Evolutionary conservation across 2,888 invertebrate genomes (phyloP), one percentile per base, ranked within the genome.

Genomic region (Pimpla rufipes): DNA sequence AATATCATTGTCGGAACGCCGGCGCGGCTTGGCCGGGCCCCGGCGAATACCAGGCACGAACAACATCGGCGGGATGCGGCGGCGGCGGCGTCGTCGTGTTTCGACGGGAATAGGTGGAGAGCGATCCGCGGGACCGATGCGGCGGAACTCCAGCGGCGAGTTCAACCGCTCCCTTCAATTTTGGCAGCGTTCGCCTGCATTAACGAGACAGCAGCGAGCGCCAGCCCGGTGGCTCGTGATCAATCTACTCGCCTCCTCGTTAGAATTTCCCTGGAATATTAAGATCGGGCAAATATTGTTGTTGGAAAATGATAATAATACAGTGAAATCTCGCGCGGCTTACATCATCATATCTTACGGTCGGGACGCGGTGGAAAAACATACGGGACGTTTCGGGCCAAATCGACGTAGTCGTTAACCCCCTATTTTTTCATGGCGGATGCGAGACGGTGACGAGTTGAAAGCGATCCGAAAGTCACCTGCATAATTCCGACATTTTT

Each of bases 1-100:
- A 85, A 85, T 83, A 85, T 88, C 85, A 89, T 87, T 88, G 87
- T 87, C 86, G 85, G 82, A 74, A 88, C 85, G 82, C 84, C 57
- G 62, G 78, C 67, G 85, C 85, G 81, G 86, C 87, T 84, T 85
- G 81, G 79, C 85, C 83, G 73, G 57, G 64, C 68, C 45, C 42
- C 4, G n/a, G 23, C 47, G 18, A 42, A 52, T 21, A 21, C 8
- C n/a, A 21, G 11, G 21, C 29, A 37, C 47, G 10, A 57, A 45
- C 40, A 66, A 40, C 37, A 70, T 70, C 52, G 37, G 52, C 42
- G 42, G 40, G 16, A n/a, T 23, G 45, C 45, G 45, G 42, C 42
- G n/a, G n/a, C n/a, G n/a, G 66, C n/a, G 42, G 1, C 45, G 66
- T 45, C n/a, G 13, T 13, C 11, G 42, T 66, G 23, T 18, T 13